Base-by-base conservation (phyloP, 2,113 vertebrate species). In the Oncorhynchus masou region DNA sequence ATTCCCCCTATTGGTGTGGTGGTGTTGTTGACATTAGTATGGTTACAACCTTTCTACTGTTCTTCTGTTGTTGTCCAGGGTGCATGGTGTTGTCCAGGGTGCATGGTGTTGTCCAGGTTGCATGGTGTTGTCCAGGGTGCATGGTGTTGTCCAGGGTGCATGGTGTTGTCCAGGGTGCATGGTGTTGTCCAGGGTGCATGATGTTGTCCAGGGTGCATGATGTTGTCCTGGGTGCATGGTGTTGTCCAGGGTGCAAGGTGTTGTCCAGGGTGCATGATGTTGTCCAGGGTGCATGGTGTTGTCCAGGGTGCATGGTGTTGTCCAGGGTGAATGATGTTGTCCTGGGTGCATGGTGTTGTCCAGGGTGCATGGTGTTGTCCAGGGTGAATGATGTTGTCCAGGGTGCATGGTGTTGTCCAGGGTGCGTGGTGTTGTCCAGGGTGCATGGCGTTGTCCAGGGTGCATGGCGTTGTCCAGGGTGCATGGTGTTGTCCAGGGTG, bases 1-100 rank as follows among this genome's bases (percentile, higher is more conserved):
- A 20, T 57, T 25, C 31, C 71, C 79, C 82, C 79, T 75, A 60
- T 81, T 88, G 80, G 66, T 87, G 81, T 92, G 79, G 70, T 87
- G 80, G 74, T 87, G 82, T 84, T 74, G 70, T 54, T 54, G 65
- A 68, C 7, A 75, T 82, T 59, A 48, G 9, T 59, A 67, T 84
- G 68, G 45, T 48, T 83, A 24, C 29, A 73, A 70, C 29, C 48
- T 27, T 83, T 9, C 48, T 20, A 48, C n/a, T 76, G 62, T 72
- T n/a, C 34, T 24, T 81, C 27, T 77, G 75, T 70, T 74, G 85
- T 82, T 59, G 75, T 57, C 0, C 24, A 6, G 34, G 34, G 31
- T 7, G 5, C 0, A 7, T 34, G 31, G 1, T 34, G 31, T 27
- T 70, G 54, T 13, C 60, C 39, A 45, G 39, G 6, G 1, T 34